phyloP scores from a whole-genome alignment of 2,888 invertebrate genomes.

The Agrypnus murinus region DNA sequence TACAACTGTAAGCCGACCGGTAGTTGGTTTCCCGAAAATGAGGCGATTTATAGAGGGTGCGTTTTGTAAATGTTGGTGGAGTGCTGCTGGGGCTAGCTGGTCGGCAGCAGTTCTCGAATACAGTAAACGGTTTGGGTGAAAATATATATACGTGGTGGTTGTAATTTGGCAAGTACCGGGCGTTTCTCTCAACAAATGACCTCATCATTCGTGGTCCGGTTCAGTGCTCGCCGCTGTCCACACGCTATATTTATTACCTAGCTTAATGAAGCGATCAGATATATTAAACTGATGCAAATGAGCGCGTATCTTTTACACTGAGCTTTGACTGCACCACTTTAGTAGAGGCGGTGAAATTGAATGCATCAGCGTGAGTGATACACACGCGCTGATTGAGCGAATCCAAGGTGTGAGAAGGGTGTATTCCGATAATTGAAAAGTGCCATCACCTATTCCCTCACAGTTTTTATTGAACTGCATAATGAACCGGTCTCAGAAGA shows the following conservation, averaged over 20 bases:
- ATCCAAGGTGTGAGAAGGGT: slow-evolving; percentile 45
- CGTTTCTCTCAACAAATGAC: slow-evolving; percentile 55
- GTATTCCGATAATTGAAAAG: slow-evolving; percentile 50
- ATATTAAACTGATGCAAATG: slow-evolving; percentile 57
- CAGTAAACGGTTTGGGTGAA: slow-evolving; percentile 33
- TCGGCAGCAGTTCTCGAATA: slow-evolving; percentile 36
- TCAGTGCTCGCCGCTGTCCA: slow-evolving; percentile 52
- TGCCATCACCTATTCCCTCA: slow-evolving; percentile 54
- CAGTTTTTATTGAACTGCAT: slow-evolving; percentile 58
- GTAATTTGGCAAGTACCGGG: slow-evolving; percentile 51
- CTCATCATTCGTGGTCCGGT: slow-evolving; percentile 56
- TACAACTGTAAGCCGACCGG: slow-evolving; percentile 23
- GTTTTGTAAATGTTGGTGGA: slow-evolving; percentile 36
- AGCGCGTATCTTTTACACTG: slow-evolving; percentile 47
- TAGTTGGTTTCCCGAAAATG: slow-evolving; percentile 27
- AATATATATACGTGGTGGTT: slow-evolving; percentile 50
- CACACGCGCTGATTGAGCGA: slow-evolving; percentile 41
- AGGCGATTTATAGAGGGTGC: slow-evolving; percentile 33
- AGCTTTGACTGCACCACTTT: slow-evolving; percentile 39
- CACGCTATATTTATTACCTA: slow-evolving; percentile 57
- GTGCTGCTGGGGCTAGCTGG: too few relatives aligned
- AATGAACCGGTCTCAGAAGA: slow-evolving; percentile 61
- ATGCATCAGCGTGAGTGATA: slow-evolving; percentile 40
- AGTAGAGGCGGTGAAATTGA: slow-evolving; percentile 31
- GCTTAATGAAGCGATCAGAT: slow-evolving; percentile 59